phyloP scores from a whole-genome alignment of 2,888 invertebrate species.

The Hydrotaea cyrtoneurina region DNA sequence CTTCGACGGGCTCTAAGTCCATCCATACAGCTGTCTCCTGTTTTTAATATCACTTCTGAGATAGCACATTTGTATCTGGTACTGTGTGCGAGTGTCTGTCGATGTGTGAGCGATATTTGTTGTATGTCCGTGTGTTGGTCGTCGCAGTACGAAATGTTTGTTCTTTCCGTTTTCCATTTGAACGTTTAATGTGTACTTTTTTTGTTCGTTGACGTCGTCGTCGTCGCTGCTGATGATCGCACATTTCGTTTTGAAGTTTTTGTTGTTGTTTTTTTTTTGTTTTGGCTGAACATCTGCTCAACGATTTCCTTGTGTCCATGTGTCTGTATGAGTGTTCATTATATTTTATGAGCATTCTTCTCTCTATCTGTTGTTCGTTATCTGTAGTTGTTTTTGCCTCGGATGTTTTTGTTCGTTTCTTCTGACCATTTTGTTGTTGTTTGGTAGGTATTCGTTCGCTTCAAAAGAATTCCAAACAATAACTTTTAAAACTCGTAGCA shows the following conservation, averaged over 20 bases:
- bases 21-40: constrained; percentile 32
- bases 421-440: neutral
- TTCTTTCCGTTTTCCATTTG: constrained; percentile 24
- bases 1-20: constrained; percentile 22
- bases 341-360: neutral
- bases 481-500: constrained; percentile 1
- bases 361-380: neutral
- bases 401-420: neutral
- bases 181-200: neutral
- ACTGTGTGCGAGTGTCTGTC: neutral
- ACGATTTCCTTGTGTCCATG: constrained; percentile 68
- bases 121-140: constrained; percentile 33
- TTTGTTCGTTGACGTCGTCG: constrained; percentile 5
- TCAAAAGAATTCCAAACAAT: constrained; percentile 26
- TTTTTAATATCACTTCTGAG: constrained; percentile 31
- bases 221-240: constrained; percentile 42
- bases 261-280: too few relatives aligned
- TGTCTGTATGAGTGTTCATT: neutral
- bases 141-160: neutral
- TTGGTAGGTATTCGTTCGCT: neutral
- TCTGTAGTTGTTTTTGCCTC: neutral
- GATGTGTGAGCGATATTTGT: neutral
- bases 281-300: constrained; percentile 79
- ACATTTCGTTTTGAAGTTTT: constrained; percentile 46
- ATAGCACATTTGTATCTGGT: neutral